Conservation (phyloP, 2,888 invertebrate genomes). For the Caenorhabditis panamensis region DNA sequence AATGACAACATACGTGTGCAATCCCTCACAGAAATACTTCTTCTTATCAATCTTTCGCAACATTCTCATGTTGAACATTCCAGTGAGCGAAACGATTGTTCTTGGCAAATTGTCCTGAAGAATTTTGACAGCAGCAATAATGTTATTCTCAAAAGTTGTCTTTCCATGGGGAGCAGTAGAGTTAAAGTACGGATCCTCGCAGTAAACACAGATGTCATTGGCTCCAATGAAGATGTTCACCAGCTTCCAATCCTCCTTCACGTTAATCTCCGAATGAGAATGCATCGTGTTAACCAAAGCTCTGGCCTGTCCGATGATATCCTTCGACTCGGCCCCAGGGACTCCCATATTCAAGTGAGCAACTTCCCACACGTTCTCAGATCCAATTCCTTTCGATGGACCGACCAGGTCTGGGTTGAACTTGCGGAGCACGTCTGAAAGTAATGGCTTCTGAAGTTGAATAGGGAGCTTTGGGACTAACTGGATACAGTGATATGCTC, state of each 20-base stretch:
- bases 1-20: conserved; percentile 63
- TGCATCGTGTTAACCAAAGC: conserved; percentile 67
- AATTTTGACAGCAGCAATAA: conserved; percentile 64
- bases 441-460: neutral
- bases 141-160: conserved; percentile 62
- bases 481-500: conserved; percentile 70
- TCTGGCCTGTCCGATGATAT: conserved; percentile 67
- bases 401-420: conserved; percentile 86
- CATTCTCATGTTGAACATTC: conserved; percentile 74
- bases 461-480: conserved; percentile 15
- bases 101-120: conserved; percentile 69
- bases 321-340: conserved; percentile 68
- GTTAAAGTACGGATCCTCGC: conserved; percentile 63
- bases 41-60: conserved; percentile 65
- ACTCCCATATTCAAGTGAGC: conserved; percentile 68
- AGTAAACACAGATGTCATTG: conserved; percentile 75
- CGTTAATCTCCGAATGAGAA: conserved; percentile 68
- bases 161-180: conserved; percentile 57
- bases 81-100: conserved; percentile 69
- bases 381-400: conserved; percentile 63
- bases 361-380: conserved; percentile 69
- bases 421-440: conserved; percentile 86
- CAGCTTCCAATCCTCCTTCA: conserved; percentile 76
- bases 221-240: conserved; percentile 76
- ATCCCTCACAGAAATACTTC: conserved; percentile 66